Evolutionary conservation across 2,888 invertebrate species (phyloP).

Genomic region (Thereva nobilitata): DNA sequence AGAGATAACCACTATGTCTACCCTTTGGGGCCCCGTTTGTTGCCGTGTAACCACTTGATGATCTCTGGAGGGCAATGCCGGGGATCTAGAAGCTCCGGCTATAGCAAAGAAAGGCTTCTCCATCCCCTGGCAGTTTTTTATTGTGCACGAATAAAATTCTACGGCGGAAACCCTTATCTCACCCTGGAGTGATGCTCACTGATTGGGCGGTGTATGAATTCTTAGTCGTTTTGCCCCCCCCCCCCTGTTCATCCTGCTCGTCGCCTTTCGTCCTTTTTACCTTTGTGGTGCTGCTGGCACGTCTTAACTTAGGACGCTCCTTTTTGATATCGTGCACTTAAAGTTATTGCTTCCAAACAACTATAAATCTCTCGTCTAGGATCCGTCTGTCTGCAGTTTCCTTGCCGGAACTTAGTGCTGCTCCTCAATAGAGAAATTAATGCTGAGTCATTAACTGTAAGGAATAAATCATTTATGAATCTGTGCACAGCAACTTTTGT

Average conservation of each 20-base stretch:
- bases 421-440: slow-evolving; percentile 15
- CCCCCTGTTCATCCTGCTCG: too few relatives aligned
- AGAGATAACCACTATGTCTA: slow-evolving; percentile 15
- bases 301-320: slow-evolving; percentile 1
- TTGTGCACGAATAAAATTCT: slow-evolving; percentile 25
- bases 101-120: not conserved
- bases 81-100: not conserved
- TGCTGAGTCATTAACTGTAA: slow-evolving; percentile 30
- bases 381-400: slow-evolving; percentile 27
- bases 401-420: slow-evolving; percentile 16
- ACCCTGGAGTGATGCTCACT: slow-evolving; percentile 1
- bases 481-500: slow-evolving; percentile 23
- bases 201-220: not conserved
- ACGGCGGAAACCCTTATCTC: slow-evolving; percentile 5
- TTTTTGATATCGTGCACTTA: slow-evolving; percentile 14
- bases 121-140: slow-evolving; percentile 16
- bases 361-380: slow-evolving; percentile 27
- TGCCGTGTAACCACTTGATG: slow-evolving; percentile 20
- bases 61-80: slow-evolving; percentile 10
- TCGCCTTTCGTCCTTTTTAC: slow-evolving; percentile 1
- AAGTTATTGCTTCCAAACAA: slow-evolving; percentile 22
- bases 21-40: slow-evolving; percentile 10
- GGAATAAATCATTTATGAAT: slow-evolving; percentile 27
- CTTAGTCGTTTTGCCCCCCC: too few relatives aligned
- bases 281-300: slow-evolving; percentile 3